Base-by-base conservation (phyloP, 1,140 invertebrate species). In the Chionoecetes opilio region DNA sequence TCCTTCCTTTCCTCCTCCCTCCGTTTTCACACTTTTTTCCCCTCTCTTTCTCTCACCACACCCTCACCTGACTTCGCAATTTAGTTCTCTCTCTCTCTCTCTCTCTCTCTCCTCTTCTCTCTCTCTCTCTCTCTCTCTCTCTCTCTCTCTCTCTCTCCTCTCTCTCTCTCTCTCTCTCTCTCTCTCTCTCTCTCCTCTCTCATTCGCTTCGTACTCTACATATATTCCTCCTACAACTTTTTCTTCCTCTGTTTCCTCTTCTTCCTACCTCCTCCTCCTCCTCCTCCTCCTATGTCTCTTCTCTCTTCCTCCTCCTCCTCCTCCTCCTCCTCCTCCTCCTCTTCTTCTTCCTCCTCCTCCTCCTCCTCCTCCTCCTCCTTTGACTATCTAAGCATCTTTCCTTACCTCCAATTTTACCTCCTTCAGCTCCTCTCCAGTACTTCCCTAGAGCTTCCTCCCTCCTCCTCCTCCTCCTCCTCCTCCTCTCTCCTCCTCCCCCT, bases 281-380 rank as follows among this genome's bases (percentile, higher is more conserved):
- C 26, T n/a, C n/a, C 63, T 11, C 2, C 63, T 26, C n/a, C n/a
- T 21, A 26, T 26, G 21, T n/a, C n/a, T 75, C 63, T 75, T 21
- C n/a, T 8, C 63, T 75, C 53, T 26, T 9, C 53, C 53, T 63
- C 53, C 53, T 63, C 53, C 53, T 63, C 53, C 53, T 9, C 53
- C 53, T 63, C 53, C 53, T 63, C 53, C 53, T 63, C 53, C 63
- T 75, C 63, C 63, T 75, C 63, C 63, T 75, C 53, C 63, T 75
- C 21, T 8, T 75, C 21, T 26, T 75, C 21, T 26, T 75, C 21
- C 63, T 75, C 21, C 63, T 75, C 21, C 63, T 75, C 21, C 63
- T 75, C 21, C 63, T 75, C 21, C 63, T 75, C 21, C 63, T 75
- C 63, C 63, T 26, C 63, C 63, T 75, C 9, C 63, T 75, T 3